Evolutionary conservation across 2,797 vertebrate genomes (phyloP).

Genomic region (Protosalanx chinensis): DNA sequence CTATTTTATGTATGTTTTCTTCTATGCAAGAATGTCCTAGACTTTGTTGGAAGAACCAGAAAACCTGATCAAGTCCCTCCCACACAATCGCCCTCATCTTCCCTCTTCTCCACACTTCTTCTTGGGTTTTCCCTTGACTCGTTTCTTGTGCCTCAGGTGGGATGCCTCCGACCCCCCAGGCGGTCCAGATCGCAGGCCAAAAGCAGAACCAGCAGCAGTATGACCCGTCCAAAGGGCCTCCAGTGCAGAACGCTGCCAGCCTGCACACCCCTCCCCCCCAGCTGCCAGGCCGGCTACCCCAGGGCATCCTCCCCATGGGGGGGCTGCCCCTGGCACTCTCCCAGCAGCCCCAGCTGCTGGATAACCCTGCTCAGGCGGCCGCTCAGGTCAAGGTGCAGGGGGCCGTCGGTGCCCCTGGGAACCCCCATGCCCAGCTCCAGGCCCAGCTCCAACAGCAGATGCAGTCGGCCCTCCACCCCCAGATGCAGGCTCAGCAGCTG

Average conservation of each 20-base stretch:
- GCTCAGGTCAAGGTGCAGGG: conserved; percentile 79
- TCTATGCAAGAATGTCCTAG: neutral
- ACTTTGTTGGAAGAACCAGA: conserved; percentile 1
- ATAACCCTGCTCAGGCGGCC: conserved; percentile 66
- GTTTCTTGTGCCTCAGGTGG: conserved; percentile 73
- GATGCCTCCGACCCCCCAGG: conserved; percentile 80
- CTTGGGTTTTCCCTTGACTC: conserved; percentile 60
- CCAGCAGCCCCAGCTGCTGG: conserved; percentile 77
- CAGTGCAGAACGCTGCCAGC: conserved; percentile 88
- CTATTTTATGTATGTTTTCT: conserved; percentile 8
- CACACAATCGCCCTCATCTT: conserved; percentile 35
- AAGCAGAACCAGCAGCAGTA: conserved; percentile 85
- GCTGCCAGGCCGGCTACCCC: conserved; percentile 79
- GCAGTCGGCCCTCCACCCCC: conserved; percentile 78
- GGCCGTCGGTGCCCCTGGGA: conserved; percentile 63
- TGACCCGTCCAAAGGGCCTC: conserved; percentile 90
- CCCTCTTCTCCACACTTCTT: conserved; percentile 52
- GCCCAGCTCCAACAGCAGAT: conserved; percentile 80
- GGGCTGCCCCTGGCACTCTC: conserved; percentile 78
- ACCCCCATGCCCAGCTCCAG: conserved; percentile 74
- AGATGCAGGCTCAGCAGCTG: conserved; percentile 73
- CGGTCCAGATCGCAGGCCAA: conserved; percentile 78
- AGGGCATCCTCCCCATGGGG: conserved; percentile 69
- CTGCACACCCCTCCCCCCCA: conserved; percentile 87
- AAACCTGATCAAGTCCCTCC: conserved; percentile 6